Evolutionary conservation across 2,113 vertebrate species (phyloP), one percentile per base, ranked within the genome.

Genomic region (Stigmatopora argus): DNA sequence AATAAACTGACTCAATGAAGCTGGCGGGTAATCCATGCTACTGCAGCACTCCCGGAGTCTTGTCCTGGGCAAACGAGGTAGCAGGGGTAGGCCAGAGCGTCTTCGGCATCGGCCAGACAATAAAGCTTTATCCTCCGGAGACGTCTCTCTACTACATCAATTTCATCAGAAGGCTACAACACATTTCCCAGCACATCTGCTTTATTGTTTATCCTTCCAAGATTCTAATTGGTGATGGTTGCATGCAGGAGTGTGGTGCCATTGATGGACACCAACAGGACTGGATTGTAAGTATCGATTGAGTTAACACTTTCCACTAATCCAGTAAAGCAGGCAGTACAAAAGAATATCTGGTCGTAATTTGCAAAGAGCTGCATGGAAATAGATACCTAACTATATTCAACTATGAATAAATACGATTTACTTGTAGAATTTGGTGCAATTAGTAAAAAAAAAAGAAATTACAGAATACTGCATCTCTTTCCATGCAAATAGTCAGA

Each of bases 1-100:
- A 89, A 87, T 81, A 71, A 82, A 67, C 72, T 69, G 60, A 67
- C 78, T 79, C 71, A 71, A 59, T 78, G 79, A 78, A 69, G 77
- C 75, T 84, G 44, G 23, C 64, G 49, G 73, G 66, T 78, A 72
- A 83, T 75, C 74, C 69, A 72, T 74, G 68, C 58, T 70, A 67
- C 70, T 66, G 51, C 48, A 69, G 80, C 71, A 67, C 31, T 19
- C 7, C 21, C 14, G 47, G 60, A 83, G 64, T 74, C 75, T 44
- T 71, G 66, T 84, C 72, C 66, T 47, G 15, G 0, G 67, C 66
- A 77, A 31, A 69, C 74, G 52, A 61, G 58, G 72, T 45, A 49
- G 53, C 23, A 26, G 71, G 47, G 19, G 60, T 62, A 53, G 70
- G 64, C 69, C 52, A 69, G 73, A 69, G 69, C 67, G 59, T 18